Conservation (phyloP, 2,888 invertebrate species). For the Caenorhabditis sp. region DNA sequence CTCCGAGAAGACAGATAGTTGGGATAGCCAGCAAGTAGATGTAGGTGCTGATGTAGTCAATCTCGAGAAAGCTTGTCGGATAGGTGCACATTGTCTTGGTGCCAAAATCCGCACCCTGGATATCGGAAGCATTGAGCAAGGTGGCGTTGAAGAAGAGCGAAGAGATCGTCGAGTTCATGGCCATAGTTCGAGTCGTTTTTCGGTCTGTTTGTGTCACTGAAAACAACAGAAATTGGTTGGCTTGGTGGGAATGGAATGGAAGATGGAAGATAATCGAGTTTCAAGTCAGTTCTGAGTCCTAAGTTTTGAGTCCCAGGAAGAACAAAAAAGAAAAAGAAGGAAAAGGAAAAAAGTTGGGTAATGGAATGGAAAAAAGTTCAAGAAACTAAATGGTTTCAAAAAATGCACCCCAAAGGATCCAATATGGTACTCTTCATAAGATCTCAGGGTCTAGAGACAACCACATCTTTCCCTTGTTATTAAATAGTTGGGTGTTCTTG, state of each 20-base stretch:
- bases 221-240: slow-evolving; percentile 38
- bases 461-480: no score
- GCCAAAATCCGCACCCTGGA: slow-evolving; percentile 7
- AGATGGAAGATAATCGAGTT: slow-evolving; percentile 54
- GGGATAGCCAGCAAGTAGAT: slow-evolving; percentile 73
- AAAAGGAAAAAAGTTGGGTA: background rate
- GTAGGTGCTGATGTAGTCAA: slow-evolving; percentile 66
- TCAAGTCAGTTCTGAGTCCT: slow-evolving; percentile 9
- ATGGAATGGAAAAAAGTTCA: background rate
- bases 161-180: slow-evolving; percentile 42
- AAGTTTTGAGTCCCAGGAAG: background rate
- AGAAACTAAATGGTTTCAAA: slow-evolving; percentile 2
- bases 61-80: slow-evolving; percentile 36
- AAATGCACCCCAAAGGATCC: no score
- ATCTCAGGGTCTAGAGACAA: no score
- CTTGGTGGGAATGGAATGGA: slow-evolving; percentile 28
- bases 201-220: slow-evolving; percentile 33
- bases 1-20: slow-evolving; percentile 73
- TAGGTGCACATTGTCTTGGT: slow-evolving; percentile 27
- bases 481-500: no score
- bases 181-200: slow-evolving; percentile 43
- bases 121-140: background rate
- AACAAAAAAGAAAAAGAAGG: slow-evolving; percentile 3
- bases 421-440: no score
- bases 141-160: slow-evolving; percentile 24